Percentiles rank a stretch among this genome's conserved stretches.
Conservation (phyloP, 2,888 invertebrate genomes). For the Epistrophe eligans region DNA sequence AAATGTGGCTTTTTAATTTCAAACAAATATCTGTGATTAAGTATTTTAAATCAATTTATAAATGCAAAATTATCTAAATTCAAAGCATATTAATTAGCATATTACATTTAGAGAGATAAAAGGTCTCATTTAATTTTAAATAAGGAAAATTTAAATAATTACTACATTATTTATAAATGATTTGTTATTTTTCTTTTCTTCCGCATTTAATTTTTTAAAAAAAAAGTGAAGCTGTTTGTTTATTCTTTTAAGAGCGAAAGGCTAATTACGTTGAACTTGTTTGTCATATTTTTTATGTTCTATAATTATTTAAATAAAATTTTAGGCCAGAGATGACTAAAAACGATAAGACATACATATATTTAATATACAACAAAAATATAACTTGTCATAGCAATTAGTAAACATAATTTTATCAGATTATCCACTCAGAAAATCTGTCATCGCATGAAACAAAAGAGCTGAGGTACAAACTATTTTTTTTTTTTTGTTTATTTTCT, state of each 20-base stretch:
- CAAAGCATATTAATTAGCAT: conserved; percentile 30
- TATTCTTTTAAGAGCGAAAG: conserved; percentile 1
- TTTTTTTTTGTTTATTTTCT: neutral
- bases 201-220: neutral
- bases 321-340: conserved; percentile 35
- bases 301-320: conserved; percentile 46
- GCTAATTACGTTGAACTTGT: conserved; percentile 18
- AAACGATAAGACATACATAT: conserved; percentile 8
- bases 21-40: neutral
- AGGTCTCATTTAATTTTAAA: conserved; percentile 3
- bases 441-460: conserved; percentile 54
- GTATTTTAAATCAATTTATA: conserved; percentile 4
- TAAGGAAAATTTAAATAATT: conserved; percentile 8
- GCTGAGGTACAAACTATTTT: conserved; percentile 44
- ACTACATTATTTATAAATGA: neutral
- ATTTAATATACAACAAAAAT: neutral
- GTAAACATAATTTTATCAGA: conserved; percentile 14
- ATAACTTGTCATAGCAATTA: conserved; percentile 32
- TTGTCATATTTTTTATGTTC: conserved; percentile 42
- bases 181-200: neutral
- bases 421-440: conserved; percentile 19
- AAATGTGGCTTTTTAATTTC: neutral
- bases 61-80: conserved; percentile 23
- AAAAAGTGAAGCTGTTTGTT: neutral
- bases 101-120: conserved; percentile 3